Conservation (phyloP, 2,888 invertebrate species). For the Herminia tarsipennalis region DNA sequence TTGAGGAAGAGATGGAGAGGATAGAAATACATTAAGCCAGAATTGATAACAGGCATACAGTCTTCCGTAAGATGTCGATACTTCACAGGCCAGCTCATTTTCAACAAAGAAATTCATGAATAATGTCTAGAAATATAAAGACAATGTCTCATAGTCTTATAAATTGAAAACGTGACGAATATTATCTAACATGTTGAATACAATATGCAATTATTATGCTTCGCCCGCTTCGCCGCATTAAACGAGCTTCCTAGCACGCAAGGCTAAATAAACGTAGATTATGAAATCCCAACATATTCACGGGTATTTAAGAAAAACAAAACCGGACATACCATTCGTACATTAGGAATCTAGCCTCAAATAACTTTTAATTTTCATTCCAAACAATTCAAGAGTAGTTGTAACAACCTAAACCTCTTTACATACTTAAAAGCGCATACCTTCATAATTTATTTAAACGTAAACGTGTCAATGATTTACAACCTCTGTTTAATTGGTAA, state of each 20-base stretch:
- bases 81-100: no score
- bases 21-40: no score
- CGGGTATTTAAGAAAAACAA: constrained; percentile 11
- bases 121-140: no score
- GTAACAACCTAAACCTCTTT: constrained; percentile 12
- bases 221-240: constrained; percentile 20
- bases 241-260: constrained; percentile 20
- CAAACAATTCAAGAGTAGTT: constrained; percentile 10
- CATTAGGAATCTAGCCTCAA: constrained; percentile 15
- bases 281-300: constrained; percentile 23
- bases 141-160: not conserved
- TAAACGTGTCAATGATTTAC: constrained; percentile 33
- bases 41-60: no score
- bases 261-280: constrained; percentile 19
- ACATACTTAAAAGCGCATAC: constrained; percentile 6
- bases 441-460: constrained; percentile 13
- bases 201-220: constrained; percentile 25
- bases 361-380: constrained; percentile 15
- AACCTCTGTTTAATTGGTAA: constrained; percentile 33
- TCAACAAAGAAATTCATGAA: no score
- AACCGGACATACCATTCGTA: constrained; percentile 17
- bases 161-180: not conserved
- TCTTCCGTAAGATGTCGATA: no score
- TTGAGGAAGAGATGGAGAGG: no score
- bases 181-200: not conserved